These are phyloP conservation scores for Sphinx pinastri DNA, from an alignment of 2,888 invertebrate genomes.

Conservation along the genomic window DNA sequence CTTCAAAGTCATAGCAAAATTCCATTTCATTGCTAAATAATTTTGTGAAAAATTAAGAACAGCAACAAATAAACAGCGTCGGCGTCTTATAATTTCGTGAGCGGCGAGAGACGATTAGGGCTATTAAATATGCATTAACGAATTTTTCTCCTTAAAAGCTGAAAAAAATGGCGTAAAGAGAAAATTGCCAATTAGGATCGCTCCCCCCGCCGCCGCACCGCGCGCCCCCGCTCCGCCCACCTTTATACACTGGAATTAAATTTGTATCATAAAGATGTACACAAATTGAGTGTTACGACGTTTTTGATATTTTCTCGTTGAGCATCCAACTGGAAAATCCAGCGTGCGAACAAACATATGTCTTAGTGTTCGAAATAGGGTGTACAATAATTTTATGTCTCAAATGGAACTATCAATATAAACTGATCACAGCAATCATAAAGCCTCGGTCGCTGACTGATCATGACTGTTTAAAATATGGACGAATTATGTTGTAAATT, in stretches of 20 bases:
- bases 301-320: slow-evolving; percentile 54
- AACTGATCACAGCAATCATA: too few species aligned
- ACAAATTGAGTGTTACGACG: slow-evolving; percentile 72
- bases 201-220: slow-evolving; percentile 48
- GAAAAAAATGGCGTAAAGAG: slow-evolving; percentile 80
- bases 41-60: slow-evolving; percentile 22
- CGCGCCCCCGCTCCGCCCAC: slow-evolving; percentile 37
- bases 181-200: slow-evolving; percentile 79
- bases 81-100: slow-evolving; percentile 52
- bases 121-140: slow-evolving; percentile 84
- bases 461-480: too few species aligned
- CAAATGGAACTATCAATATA: too few species aligned
- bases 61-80: slow-evolving; percentile 41
- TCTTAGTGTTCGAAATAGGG: not conserved
- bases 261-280: slow-evolving; percentile 74
- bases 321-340: slow-evolving; percentile 26
- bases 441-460: too few species aligned
- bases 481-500: too few species aligned
- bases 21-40: slow-evolving; percentile 17
- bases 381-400: not conserved
- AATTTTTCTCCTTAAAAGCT: slow-evolving; percentile 82
- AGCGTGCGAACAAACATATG: slow-evolving; percentile 27
- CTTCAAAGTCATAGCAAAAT: not conserved
- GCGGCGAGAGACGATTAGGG: slow-evolving; percentile 75
- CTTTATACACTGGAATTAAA: slow-evolving; percentile 67